Evolutionary conservation across 2,888 invertebrate genomes (phyloP).

Genomic region (Dolichomitus sp.): DNA sequence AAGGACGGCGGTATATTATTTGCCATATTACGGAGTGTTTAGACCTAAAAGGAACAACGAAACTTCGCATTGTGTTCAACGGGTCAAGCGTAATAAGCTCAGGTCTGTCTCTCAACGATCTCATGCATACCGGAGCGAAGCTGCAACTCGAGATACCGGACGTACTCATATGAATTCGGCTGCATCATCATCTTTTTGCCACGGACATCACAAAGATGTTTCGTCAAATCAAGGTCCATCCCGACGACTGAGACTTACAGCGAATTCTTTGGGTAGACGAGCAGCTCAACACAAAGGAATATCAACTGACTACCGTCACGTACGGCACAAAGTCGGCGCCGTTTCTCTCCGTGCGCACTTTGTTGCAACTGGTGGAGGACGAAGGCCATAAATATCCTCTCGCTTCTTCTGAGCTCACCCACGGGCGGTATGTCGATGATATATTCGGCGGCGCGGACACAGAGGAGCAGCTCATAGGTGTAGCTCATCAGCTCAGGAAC

Average conservation of each 20-base stretch:
- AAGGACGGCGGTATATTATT: too few species aligned
- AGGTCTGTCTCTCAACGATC: conserved; percentile 26
- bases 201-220: conserved; percentile 58
- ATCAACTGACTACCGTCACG: conserved; percentile 45
- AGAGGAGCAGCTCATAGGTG: too few species aligned
- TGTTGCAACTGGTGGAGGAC: conserved; percentile 54
- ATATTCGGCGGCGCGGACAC: conserved; percentile 61
- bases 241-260: conserved; percentile 74
- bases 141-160: conserved; percentile 19
- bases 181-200: conserved; percentile 25
- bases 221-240: conserved; percentile 33
- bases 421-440: conserved; percentile 67
- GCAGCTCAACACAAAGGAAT: not conserved
- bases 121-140: too few species aligned
- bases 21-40: too few species aligned
- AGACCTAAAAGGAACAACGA: too few species aligned
- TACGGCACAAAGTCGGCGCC: conserved; percentile 55
- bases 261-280: conserved; percentile 78
- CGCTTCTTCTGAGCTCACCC: conserved; percentile 27
- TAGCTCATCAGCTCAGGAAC: conserved; percentile 14
- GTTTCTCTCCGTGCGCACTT: conserved; percentile 40
- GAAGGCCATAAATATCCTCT: conserved; percentile 46
- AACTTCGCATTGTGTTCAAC: too few species aligned
- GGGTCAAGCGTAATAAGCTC: conserved; percentile 23
- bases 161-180: conserved; percentile 29